Conservation (phyloP, 2,888 invertebrate genomes). For the Harmothoe impar region DNA sequence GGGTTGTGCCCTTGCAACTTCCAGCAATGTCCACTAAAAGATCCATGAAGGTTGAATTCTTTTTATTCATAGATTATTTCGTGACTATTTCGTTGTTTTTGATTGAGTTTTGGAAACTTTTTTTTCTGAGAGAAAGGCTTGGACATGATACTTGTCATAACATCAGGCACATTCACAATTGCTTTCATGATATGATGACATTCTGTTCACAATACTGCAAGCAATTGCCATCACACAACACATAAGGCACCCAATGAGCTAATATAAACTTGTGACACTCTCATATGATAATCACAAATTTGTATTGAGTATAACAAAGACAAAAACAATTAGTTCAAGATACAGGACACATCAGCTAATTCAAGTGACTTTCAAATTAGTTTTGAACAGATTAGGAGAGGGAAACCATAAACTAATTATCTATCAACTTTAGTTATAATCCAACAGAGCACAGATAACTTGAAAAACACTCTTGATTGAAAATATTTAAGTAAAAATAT, state of each 20-base stretch:
- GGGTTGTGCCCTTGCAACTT: no score
- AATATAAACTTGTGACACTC: constrained; percentile 14
- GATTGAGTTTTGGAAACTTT: no score
- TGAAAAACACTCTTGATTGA: constrained; percentile 16
- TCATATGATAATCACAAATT: constrained; percentile 21
- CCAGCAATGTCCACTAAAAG: no score
- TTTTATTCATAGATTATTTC: no score
- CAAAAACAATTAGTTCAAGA: background rate
- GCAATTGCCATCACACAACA: background rate
- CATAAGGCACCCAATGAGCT: background rate
- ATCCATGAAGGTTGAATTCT: no score
- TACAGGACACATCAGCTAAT: background rate
- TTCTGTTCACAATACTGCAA: background rate
- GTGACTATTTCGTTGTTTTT: no score
- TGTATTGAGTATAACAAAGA: background rate
- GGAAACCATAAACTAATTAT: constrained; percentile 8
- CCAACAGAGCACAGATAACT: background rate
- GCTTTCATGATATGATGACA: background rate
- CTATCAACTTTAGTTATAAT: constrained; percentile 11
- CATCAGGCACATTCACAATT: background rate
- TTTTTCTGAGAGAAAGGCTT: no score
- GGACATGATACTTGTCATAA: no score
- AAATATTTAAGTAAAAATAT: constrained; percentile 30
- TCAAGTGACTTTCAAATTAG: background rate
- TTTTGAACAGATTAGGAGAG: background rate